A percentile compares a stretch with the other conserved stretches of the same genome.
Evolutionary conservation across 2,888 invertebrate genomes (phyloP).

Genomic region (Phyllotreta striolata): DNA sequence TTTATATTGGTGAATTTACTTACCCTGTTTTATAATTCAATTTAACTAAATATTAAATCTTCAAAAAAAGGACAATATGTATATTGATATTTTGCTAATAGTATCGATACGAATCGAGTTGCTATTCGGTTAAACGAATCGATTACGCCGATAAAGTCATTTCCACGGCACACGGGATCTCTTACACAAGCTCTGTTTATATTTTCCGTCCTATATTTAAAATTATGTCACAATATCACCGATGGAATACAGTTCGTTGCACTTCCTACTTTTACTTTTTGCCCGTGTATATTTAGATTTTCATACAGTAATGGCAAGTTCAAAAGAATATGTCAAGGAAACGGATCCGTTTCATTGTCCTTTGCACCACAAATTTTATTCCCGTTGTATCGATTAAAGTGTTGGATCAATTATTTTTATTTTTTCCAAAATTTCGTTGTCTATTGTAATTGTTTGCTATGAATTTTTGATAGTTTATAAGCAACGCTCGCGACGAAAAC

Average conservation of each 20-base stretch:
- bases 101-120: too few relatives aligned
- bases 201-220: slow-evolving; percentile 23
- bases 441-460: too few relatives aligned
- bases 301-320: slow-evolving; percentile 23
- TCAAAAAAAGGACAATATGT: too few relatives aligned
- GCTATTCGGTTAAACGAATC: neutral
- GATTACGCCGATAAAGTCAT: slow-evolving; percentile 1
- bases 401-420: too few relatives aligned
- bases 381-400: neutral
- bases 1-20: too few relatives aligned
- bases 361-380: too few relatives aligned
- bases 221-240: slow-evolving; percentile 30
- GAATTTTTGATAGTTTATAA: too few relatives aligned
- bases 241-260: slow-evolving; percentile 41
- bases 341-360: neutral
- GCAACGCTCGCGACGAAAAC: too few relatives aligned
- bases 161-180: neutral
- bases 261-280: slow-evolving; percentile 43
- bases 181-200: slow-evolving; percentile 18
- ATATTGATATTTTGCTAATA: too few relatives aligned
- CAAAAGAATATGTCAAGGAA: slow-evolving; percentile 28
- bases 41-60: too few relatives aligned
- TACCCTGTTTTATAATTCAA: too few relatives aligned
- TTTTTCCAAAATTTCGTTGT: too few relatives aligned
- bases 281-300: slow-evolving; percentile 4